Evolutionary conservation across 2,113 vertebrate genomes (phyloP), one percentile per base, ranked within the genome.

Genomic region (Tangachromis dhanisi): DNA sequence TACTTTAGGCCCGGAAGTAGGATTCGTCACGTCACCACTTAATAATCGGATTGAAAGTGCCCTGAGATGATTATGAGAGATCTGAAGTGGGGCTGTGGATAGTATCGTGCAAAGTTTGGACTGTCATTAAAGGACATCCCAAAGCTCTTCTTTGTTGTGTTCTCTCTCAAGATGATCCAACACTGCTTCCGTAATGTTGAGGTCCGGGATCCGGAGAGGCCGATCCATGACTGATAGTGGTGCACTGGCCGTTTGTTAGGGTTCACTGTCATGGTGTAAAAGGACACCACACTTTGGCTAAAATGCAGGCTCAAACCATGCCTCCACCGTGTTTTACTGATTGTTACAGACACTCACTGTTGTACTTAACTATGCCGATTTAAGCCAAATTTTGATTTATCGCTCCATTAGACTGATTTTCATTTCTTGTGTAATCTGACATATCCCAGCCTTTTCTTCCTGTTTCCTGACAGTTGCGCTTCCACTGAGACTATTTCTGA

Each of bases 201-300:
- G 61, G 0, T 61, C 0, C 19, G 7, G 63, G 33, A 21, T 40
- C 33, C 6, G 61, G 4, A 35, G 33, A 38, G 61, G 61, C 17
- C 31, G 17, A n/a, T 7, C 59, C 2, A 63, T 11, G 9, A 38
- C 19, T 38, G 61, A 38, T 8, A 38, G 31, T 0, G 61, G 19
- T 68, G 17, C 0, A 68, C 1, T 38, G 61, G 59, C 29, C 6
- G 4, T 63, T 63, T 33, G 59, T 33, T 63, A 63, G 16, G 29
- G 59, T 63, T 3, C 59, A 33, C 29, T 19, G 29, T 19, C 59
- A 19, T 11, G 16, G 29, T 63, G 59, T 63, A 63, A 63, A 63
- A 33, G 0, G 57, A 31, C 26, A 9, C 47, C 47, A 0, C 57
- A 9, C 14, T 29, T 59, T 59, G 55, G 0, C 8, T 16, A 13